Evolutionary conservation across 1,140 invertebrate genomes (phyloP), one percentile per base, ranked within the genome.

Genomic region (Caenorhabditis latens): DNA sequence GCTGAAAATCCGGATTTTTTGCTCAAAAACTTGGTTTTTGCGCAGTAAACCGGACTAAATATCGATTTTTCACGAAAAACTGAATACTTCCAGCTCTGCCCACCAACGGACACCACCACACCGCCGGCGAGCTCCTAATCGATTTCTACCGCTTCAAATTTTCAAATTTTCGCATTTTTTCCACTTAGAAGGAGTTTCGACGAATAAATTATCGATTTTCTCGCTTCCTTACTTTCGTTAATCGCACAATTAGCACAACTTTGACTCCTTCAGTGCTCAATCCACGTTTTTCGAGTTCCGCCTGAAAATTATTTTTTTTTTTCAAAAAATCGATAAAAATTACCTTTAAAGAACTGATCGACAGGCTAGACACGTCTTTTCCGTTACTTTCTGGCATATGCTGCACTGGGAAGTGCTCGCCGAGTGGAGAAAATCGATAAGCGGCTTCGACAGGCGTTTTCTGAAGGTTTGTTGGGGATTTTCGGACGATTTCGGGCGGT

Each of bases 21-120:
- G 50, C 50, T 53, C 5, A 53, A 53, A 53, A 53, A 14, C 9
- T 14, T 6, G 9, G 3, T 53, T 53, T 53, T 6, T 14, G 0
- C 3, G 50, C 50, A 14, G 2, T 11, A 6, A 53, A 53, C 11
- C 9, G 2, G n/a, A 8, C 19, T 19, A 58, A n/a, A 58, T 58
- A 19, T 58, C 57, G 14, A 61, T 61, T 21, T 61, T 67, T 42
- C 50, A 53, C 32, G 32, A 32, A 32, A 32, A 32, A 32, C 32
- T 32, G 32, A 16, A 9, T 58, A 58, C 40, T 79, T 79, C 9
- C 71, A 79, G 71, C 71, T 79, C 46, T 79, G 46, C 46, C 71
- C 71, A 19, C 46, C 71, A 50, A 50, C 71, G 1, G 71, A 79
- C n/a, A 11, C 46, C n/a, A 24, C 9, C 14, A 43, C 67, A 40